Evolutionary conservation across 2,113 vertebrate species (phyloP), one percentile per base, ranked within the genome.

Genomic region (Alaudala cheleensis): DNA sequence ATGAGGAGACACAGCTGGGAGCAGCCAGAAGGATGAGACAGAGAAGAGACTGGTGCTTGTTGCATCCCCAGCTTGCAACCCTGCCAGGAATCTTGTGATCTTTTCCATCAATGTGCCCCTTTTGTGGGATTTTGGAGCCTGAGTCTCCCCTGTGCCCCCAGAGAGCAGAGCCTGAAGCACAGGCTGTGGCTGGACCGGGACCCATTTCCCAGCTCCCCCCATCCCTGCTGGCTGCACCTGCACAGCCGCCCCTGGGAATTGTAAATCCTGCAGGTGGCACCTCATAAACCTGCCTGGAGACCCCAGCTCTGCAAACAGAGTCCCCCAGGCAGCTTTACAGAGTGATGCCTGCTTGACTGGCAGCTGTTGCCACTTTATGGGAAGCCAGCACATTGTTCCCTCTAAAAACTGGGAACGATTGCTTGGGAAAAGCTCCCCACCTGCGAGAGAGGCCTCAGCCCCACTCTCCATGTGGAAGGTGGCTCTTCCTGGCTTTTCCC

Each of bases 231-330:
- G 1, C n/a, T 47, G 74, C 91, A 93, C 85, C 93, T 66, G 64
- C 60, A 10, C 15, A 8, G 37, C 7, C 2, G 4, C 57, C 61
- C 53, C 37, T 14, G 5, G 42, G 73, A 62, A 81, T 54, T 81
- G 79, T 97, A 85, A 93, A 83, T 96, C 94, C 86, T 5, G 1
- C 85, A 85, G 73, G 65, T 5, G 19, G 62, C 96, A 96, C 96
- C 96, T 97, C 94, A 0, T 98, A 97, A 98, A 97, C 79, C 94
- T 97, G 84, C 94, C 58, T 62, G 40, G 45, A 44, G 88, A 77
- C 51, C 72, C 91, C 3, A 2, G 65, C 22, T 33, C 60, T 39
- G 45, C 78, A 54, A 42, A 8, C 71, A 2, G 58, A 62, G 65
- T 57, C 29, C 64, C 74, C 47, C 0, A 0, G 45, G 51, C 53